Evolutionary conservation across 2,797 vertebrate species (phyloP), one percentile per base, ranked within the genome.

Genomic region (Premnoplex brunnescens): DNA sequence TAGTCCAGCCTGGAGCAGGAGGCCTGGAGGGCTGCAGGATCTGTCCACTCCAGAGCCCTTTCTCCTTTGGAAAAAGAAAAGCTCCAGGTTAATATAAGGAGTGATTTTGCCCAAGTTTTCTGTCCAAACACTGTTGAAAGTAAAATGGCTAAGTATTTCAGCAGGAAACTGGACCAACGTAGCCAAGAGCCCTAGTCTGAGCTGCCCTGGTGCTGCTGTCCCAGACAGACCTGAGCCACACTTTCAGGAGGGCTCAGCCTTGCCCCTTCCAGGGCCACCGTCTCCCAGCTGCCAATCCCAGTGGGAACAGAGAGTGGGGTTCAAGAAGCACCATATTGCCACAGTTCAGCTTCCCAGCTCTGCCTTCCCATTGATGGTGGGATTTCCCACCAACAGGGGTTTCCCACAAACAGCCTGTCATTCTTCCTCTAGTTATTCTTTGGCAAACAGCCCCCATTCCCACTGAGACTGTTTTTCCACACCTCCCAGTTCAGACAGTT

Each of bases 401-500:
- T 59, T 46, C 6, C 86, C 64, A 56, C 80, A 58, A 34, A 20
- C 24, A 39, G 8, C 1, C 1, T 12, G 6, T 28, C 34, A 20
- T 24, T 71, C 26, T 39, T 34, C 13, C 30, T 43, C 68, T 14
- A 1, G 19, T 49, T 67, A 2, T 44, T 59, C 24, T 23, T 23
- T 52, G 66, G 21, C 39, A 44, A 68, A 56, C 48, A 24, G 8
- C 54, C 23, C 23, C 52, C 2, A 5, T 60, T 66, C 36, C 72
- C 39, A 23, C 74, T 49, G 3, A 0, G 24, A 67, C 4, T 23
- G 12, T 14, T 77, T 51, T 37, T 14, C 52, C 43, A 67, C 18
- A 4, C 26, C 21, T 58, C 59, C 44, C 14, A 12, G 0, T 6
- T 23, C 1, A 1, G 41, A 2, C 12, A 12, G 34, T 8, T 51